These are phyloP conservation scores for Linnaemya tessellans DNA, from an alignment of 2,888 invertebrate species.

Conservation along the genomic window DNA sequence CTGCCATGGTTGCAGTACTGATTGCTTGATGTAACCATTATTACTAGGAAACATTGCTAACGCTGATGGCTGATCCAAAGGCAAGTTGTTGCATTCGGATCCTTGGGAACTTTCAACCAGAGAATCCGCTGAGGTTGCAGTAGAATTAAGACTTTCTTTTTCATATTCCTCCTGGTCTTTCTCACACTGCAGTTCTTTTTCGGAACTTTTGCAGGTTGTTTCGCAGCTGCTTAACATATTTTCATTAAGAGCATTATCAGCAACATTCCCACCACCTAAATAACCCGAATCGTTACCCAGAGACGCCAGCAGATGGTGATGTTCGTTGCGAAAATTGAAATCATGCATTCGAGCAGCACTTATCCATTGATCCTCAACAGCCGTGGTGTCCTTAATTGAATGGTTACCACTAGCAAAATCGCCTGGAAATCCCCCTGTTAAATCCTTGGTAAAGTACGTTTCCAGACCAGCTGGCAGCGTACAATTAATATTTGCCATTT, in stretches of 20 bases:
- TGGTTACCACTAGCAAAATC: slow-evolving; percentile 26
- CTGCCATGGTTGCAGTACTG: slow-evolving; percentile 66
- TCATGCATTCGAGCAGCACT: slow-evolving; percentile 71
- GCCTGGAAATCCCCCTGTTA: slow-evolving; percentile 13
- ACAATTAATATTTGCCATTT: slow-evolving; percentile 81
- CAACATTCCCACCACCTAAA: slow-evolving; percentile 65
- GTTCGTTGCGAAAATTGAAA: slow-evolving; percentile 74
- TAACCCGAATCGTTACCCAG: slow-evolving; percentile 74
- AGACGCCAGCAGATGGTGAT: slow-evolving; percentile 74
- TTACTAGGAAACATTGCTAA: slow-evolving; percentile 51
- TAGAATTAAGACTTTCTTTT: slow-evolving; percentile 32
- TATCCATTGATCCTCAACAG: slow-evolving; percentile 66
- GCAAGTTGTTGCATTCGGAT: slow-evolving; percentile 36
- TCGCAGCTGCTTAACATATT: slow-evolving; percentile 22
- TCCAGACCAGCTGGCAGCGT: slow-evolving; percentile 79
- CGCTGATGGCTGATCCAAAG: slow-evolving; percentile 1
- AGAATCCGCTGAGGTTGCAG: slow-evolving; percentile 65
- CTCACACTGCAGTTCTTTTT: neutral
- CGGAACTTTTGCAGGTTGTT: slow-evolving; percentile 25
- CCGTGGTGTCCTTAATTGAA: slow-evolving; percentile 41
- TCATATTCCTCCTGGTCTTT: slow-evolving; percentile 35
- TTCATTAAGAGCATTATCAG: slow-evolving; percentile 21
- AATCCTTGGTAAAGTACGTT: slow-evolving; percentile 77
- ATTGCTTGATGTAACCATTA: slow-evolving; percentile 68
- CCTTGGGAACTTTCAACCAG: slow-evolving; percentile 65